Conservation (phyloP, 2,113 vertebrate species). For the Propithecus coquereli region DNA sequence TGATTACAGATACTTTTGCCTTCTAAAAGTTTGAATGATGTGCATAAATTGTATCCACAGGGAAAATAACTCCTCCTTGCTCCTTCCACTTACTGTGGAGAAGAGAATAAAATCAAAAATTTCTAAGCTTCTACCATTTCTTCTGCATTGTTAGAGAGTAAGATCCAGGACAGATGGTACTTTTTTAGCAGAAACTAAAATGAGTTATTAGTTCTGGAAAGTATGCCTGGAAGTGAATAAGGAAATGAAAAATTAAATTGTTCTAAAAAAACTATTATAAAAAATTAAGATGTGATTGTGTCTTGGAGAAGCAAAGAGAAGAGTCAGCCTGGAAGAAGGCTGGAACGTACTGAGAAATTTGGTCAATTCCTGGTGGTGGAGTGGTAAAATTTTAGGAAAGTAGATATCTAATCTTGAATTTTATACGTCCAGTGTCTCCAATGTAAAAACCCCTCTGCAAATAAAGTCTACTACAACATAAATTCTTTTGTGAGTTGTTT, state of each 20-base stretch:
- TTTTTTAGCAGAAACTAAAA: neutral
- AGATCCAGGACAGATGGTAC: neutral
- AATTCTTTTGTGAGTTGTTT: neutral
- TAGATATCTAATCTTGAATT: neutral
- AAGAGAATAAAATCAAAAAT: neutral
- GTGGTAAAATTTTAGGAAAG: neutral
- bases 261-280: neutral
- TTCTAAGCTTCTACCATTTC: neutral
- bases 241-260: neutral
- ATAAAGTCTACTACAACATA: neutral
- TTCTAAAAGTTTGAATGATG: slow-evolving; percentile 17
- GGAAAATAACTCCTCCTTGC: neutral
- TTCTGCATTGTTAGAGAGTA: neutral
- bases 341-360: neutral
- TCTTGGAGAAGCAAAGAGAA: neutral
- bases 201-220: neutral
- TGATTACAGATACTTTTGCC: neutral
- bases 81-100: neutral
- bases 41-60: neutral
- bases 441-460: neutral
- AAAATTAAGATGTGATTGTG: neutral
- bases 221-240: neutral
- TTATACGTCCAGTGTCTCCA: neutral
- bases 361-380: neutral
- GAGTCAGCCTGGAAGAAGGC: neutral